Percentiles rank a stretch among this genome's conserved stretches.
Conservation (phyloP, 2,113 vertebrate genomes). For the Salminus brasiliensis region DNA sequence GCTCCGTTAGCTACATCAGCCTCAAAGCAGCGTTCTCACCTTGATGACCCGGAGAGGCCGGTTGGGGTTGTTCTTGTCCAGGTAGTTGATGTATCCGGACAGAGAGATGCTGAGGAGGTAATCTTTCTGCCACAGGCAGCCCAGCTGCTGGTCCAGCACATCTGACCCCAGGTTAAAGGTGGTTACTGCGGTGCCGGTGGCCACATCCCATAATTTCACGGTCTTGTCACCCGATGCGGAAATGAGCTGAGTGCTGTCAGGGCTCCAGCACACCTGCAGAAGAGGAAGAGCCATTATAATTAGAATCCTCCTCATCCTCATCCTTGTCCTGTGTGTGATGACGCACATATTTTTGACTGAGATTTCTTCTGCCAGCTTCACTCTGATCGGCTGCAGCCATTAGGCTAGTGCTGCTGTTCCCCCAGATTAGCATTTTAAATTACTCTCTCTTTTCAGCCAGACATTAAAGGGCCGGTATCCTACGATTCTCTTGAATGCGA, state of each 20-base stretch:
- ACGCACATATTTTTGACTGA: too few relatives aligned
- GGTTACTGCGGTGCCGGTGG: conserved; percentile 78
- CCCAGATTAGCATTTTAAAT: too few relatives aligned
- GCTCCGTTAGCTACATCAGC: too few relatives aligned
- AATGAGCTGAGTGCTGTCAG: conserved; percentile 89
- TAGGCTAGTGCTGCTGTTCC: too few relatives aligned
- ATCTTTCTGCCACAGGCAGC: conserved; percentile 94
- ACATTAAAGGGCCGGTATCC: too few relatives aligned
- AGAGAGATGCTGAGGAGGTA: conserved; percentile 90
- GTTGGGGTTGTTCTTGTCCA: conserved; percentile 94
- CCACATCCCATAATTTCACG: conserved; percentile 94
- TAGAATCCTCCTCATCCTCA: too few relatives aligned
- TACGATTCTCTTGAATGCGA: too few relatives aligned
- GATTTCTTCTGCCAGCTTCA: too few relatives aligned
- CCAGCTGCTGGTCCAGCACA: conserved; percentile 92
- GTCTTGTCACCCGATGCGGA: conserved; percentile 97
- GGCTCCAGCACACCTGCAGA: conserved; percentile 85
- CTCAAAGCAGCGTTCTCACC: too few relatives aligned
- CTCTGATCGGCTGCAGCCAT: too few relatives aligned
- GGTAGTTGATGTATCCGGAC: conserved; percentile 95
- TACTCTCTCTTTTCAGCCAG: too few relatives aligned
- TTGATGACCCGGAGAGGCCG: conserved; percentile 88
- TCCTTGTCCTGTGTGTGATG: too few relatives aligned
- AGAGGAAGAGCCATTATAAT: background rate
- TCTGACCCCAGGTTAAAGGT: conserved; percentile 91